These are phyloP conservation scores for Balaenoptera acutorostrata DNA, from an alignment of 2,113 vertebrate genomes.

Conservation along the genomic window DNA sequence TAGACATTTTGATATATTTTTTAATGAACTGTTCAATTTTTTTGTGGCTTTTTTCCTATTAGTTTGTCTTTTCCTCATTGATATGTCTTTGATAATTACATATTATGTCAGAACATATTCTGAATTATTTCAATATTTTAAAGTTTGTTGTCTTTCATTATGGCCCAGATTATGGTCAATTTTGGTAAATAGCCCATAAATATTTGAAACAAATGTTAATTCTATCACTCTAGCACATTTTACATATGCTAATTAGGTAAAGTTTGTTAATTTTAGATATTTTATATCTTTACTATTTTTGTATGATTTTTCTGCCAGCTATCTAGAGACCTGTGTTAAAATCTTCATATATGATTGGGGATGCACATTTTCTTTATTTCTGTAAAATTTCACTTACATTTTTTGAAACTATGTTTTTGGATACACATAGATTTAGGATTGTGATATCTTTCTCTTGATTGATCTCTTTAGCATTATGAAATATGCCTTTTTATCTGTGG, in stretches of 20 bases:
- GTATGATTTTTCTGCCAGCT: background rate
- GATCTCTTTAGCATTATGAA: background rate
- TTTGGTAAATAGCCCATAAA: background rate
- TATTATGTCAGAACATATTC: background rate
- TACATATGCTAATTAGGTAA: background rate
- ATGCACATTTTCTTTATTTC: background rate
- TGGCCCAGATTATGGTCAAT: background rate
- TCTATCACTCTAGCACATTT: background rate
- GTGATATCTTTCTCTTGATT: background rate
- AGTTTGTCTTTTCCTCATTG: background rate
- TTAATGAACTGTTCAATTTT: background rate
- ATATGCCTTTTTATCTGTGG: background rate
- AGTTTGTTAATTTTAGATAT: background rate
- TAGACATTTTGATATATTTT: background rate
- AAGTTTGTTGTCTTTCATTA: background rate
- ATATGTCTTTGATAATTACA: background rate
- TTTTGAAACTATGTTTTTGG: background rate
- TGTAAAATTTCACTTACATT: background rate
- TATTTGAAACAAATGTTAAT: background rate
- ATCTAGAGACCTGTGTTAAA: background rate
- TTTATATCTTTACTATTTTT: background rate
- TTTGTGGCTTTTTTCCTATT: background rate
- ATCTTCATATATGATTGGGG: background rate
- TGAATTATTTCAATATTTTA: background rate
- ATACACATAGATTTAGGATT: background rate